phyloP scores from a whole-genome alignment of 2,888 invertebrate species.

The Diarsia dahlii region DNA sequence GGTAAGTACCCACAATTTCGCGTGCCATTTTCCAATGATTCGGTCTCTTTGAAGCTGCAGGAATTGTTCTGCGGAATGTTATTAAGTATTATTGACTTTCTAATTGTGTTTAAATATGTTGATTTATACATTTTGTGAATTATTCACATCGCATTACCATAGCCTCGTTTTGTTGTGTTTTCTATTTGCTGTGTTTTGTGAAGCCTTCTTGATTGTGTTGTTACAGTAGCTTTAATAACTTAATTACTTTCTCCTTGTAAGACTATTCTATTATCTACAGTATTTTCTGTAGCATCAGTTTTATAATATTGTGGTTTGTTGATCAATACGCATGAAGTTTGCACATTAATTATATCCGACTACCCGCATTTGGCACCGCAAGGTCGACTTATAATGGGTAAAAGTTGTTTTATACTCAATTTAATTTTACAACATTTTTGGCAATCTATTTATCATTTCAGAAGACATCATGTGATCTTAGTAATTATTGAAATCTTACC shows the following conservation, averaged over 20 bases:
- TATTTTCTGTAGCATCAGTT: background rate
- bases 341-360: conserved; percentile 47
- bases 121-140: conserved; percentile 70
- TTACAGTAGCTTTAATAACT: conserved; percentile 16
- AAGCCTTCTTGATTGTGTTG: conserved; percentile 27
- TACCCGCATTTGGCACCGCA: conserved; percentile 65
- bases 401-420: conserved; percentile 63
- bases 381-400: conserved; percentile 63
- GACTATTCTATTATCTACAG: background rate
- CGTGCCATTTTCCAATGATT: conserved; percentile 67
- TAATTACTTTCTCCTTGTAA: conserved; percentile 26
- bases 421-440: conserved; percentile 45
- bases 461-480: conserved; percentile 33
- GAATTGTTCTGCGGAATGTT: conserved; percentile 66
- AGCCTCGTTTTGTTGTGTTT: conserved; percentile 56
- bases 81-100: conserved; percentile 69
- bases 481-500: background rate
- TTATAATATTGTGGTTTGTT: conserved; percentile 16
- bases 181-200: conserved; percentile 45
- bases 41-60: conserved; percentile 65
- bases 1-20: conserved; percentile 64
- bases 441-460: conserved; percentile 52
- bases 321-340: conserved; percentile 44
- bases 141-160: conserved; percentile 57
- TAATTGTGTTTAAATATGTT: conserved; percentile 70